A percentile compares a stretch with the other conserved stretches of the same genome.
Conservation (phyloP, 2,888 invertebrate genomes). For the Cantharis lateralis region DNA sequence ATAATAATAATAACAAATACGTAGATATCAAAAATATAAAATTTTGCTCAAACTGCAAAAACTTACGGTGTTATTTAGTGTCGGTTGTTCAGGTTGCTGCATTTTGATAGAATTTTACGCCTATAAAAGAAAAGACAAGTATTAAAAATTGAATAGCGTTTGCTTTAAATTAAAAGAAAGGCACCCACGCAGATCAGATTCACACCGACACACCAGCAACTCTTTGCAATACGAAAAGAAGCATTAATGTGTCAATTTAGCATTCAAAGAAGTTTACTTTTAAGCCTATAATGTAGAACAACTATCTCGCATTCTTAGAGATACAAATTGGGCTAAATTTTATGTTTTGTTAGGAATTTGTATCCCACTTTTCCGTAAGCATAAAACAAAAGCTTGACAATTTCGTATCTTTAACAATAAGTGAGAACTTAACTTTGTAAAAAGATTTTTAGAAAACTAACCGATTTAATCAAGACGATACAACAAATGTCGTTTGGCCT, state of each 20-base stretch:
- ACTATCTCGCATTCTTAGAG: neutral
- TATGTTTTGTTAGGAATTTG: neutral
- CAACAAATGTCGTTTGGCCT: conserved; percentile 46
- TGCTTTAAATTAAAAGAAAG: neutral
- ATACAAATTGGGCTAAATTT: neutral
- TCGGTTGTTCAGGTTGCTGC: conserved; percentile 64
- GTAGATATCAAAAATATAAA: neutral
- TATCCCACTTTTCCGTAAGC: neutral
- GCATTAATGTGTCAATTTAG: neutral
- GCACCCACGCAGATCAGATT: neutral
- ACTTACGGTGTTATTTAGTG: conserved; percentile 64
- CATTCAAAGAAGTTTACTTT: neutral
- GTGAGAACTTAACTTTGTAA: neutral
- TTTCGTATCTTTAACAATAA: neutral
- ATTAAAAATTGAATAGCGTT: neutral
- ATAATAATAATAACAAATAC: neutral
- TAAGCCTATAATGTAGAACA: neutral
- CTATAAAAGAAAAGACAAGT: conserved; percentile 6
- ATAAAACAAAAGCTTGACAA: neutral
- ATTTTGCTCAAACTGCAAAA: conserved; percentile 4
- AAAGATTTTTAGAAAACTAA: conserved; percentile 25
- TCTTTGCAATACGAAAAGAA: neutral
- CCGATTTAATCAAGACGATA: conserved; percentile 41
- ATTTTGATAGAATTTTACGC: conserved; percentile 51
- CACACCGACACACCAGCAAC: neutral